Base-by-base conservation (phyloP, 2,888 invertebrate genomes). In the Agrotis exclamationis region DNA sequence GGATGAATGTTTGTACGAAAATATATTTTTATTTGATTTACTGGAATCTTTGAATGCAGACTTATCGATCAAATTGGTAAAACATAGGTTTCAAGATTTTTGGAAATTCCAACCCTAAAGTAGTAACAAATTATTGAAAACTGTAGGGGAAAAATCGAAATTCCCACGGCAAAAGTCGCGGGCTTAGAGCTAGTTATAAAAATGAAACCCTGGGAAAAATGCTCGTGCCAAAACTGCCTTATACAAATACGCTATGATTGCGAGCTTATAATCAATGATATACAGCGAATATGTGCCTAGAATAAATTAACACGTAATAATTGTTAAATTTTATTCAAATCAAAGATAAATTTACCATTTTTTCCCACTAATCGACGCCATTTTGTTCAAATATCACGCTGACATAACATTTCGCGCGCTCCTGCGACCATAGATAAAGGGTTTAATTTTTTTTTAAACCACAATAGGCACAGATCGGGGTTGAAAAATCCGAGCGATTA, bases 381-480 rank as follows among this genome's bases (percentile, higher is more conserved):
- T 92, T 91, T 91, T 89, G 86, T 91, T 73, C 67, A 89, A 92
- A 89, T 88, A 92, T 94, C 94, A 94, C 88, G 90, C 80, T 93
- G 94, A 94, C 93, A 88, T 89, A 87, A 82, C 82, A 87, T 86
- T 92, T 92, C 85, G 91, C 92, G 91, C 90, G 90, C 87, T 88
- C 86, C 84, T 89, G 93, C 88, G 69, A 71, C 88, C 91, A 91
- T 88, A 93, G 94, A 94, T 94, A 94, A 92, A 90, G 91, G 91
- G 89, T 89, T 92, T 88, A 88, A 80, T 73, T 81, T 72, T 78
- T 83, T 85, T 87, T 73, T 83, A 82, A 50, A 74, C 68, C 78
- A 73, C 74, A 75, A 71, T 63, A 48, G 85, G 85, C 82, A 86
- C 79, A 85, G 86, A 87, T 88, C 86, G 79, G 84, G 83, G 86